A percentile compares a stretch with the other conserved stretches of the same genome.
Evolutionary conservation across 2,888 invertebrate genomes (phyloP).

Genomic region (Oscheius sp.): DNA sequence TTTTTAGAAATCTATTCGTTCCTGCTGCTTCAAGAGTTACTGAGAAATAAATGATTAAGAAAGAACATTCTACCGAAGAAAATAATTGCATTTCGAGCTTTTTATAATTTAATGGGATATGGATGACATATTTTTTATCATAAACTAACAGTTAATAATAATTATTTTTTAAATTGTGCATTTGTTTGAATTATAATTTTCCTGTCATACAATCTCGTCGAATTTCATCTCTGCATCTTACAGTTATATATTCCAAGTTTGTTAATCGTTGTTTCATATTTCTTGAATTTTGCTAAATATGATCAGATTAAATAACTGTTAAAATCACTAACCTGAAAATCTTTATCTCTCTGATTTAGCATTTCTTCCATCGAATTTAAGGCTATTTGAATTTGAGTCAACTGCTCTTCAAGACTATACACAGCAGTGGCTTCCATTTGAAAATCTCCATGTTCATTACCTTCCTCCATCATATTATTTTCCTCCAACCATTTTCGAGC

Average conservation of each 20-base stretch:
- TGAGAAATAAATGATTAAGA: too few relatives aligned
- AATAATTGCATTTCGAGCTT: too few relatives aligned
- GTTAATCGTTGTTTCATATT: constrained; percentile 25
- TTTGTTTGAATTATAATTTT: not conserved
- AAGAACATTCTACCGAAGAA: too few relatives aligned
- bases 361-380: not conserved
- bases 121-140: too few relatives aligned
- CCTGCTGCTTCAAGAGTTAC: too few relatives aligned
- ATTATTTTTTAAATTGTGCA: too few relatives aligned
- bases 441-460: not conserved
- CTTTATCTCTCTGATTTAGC: not conserved
- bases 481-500: constrained; percentile 41
- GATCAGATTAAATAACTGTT: not conserved
- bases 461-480: constrained; percentile 5
- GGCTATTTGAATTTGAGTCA: too few relatives aligned
- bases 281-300: not conserved
- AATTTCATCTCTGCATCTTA: constrained; percentile 9
- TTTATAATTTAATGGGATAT: too few relatives aligned
- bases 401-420: constrained; percentile 6
- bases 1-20: too few relatives aligned
- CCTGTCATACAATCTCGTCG: not conserved
- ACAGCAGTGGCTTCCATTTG: not conserved
- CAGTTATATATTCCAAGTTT: not conserved
- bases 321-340: too few relatives aligned
- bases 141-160: too few relatives aligned